Evolutionary conservation across 2,797 vertebrate species (phyloP).

Genomic region (Setipinna tenuifilis): DNA sequence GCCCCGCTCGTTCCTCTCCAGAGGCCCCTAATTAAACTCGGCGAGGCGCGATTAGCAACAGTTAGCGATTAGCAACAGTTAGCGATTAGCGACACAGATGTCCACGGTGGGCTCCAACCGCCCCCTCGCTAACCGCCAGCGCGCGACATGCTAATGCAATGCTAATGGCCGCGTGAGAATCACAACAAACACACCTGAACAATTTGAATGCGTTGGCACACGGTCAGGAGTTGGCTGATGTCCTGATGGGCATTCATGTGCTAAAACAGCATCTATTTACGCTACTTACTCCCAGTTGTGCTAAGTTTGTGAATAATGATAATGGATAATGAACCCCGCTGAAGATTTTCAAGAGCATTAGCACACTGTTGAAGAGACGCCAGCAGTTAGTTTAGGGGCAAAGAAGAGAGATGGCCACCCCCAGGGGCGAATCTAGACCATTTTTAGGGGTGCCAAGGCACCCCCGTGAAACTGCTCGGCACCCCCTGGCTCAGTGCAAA

Average conservation of each 20-base stretch:
- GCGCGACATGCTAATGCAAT: background rate
- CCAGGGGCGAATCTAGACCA: no score
- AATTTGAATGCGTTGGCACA: background rate
- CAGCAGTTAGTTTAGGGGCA: background rate
- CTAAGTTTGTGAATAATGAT: background rate
- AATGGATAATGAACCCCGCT: no score
- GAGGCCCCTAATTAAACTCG: slow-evolving; percentile 46
- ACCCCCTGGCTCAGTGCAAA: no score
- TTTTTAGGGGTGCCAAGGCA: no score
- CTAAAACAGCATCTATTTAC: background rate
- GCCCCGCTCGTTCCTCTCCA: slow-evolving; percentile 38
- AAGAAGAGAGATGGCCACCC: background rate
- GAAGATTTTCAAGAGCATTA: background rate
- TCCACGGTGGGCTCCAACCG: slow-evolving; percentile 22
- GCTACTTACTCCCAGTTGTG: background rate
- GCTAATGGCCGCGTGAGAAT: background rate
- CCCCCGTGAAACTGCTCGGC: no score
- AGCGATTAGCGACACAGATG: no score
- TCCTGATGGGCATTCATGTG: background rate
- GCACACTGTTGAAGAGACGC: background rate
- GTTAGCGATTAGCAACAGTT: background rate
- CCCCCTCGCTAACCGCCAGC: background rate
- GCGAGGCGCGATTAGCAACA: slow-evolving; percentile 38
- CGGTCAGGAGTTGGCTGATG: background rate
- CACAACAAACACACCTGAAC: background rate